These are phyloP conservation scores for Anas bahamensis DNA, from an alignment of 2,797 vertebrate species.

Conservation along the genomic window DNA sequence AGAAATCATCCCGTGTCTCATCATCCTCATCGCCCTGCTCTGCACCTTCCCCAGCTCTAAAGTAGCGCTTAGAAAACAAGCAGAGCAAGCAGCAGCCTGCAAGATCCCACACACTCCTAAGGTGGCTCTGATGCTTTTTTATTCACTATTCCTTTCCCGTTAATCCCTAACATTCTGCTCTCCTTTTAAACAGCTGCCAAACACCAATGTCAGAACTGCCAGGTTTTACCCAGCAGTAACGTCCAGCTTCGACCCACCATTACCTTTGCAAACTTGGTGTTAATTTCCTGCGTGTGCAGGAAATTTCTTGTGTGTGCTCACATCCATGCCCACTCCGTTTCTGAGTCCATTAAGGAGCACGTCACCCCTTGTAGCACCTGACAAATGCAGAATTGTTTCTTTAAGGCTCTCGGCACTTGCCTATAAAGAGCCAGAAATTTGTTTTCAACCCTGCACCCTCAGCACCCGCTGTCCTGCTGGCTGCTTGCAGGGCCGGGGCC, in stretches of 20 bases:
- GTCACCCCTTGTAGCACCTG: background rate
- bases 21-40: background rate
- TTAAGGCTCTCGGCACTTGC: background rate
- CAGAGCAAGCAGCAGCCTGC: background rate
- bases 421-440: background rate
- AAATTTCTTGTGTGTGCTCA: background rate
- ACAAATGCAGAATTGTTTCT: background rate
- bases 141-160: background rate
- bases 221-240: background rate
- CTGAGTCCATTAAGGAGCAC: background rate
- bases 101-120: background rate
- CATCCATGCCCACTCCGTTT: background rate
- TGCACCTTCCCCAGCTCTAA: background rate
- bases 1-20: background rate
- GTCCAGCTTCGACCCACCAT: background rate
- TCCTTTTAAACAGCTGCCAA: background rate
- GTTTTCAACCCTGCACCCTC: background rate
- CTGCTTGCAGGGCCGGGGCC: rapidly evolving
- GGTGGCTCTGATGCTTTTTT: background rate
- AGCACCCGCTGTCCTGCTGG: background rate
- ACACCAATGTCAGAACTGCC: background rate
- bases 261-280: background rate
- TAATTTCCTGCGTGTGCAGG: background rate
- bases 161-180: background rate
- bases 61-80: background rate